Evolutionary conservation across 2,888 invertebrate genomes (phyloP).

Genomic region (Acronicta aceris): DNA sequence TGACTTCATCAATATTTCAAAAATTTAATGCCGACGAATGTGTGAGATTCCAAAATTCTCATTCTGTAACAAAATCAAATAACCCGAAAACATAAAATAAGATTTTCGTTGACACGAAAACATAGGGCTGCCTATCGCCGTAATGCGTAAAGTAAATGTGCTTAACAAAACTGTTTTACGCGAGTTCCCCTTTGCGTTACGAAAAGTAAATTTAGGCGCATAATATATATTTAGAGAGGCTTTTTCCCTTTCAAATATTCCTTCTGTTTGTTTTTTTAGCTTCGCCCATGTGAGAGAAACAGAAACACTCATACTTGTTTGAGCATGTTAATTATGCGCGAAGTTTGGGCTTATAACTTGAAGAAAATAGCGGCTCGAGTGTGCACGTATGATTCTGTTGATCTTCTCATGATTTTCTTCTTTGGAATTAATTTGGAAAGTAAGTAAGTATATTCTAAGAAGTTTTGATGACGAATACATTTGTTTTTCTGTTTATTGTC

Average conservation of each 20-base stretch:
- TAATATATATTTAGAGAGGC: constrained; percentile 17
- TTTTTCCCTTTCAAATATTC: constrained; percentile 44
- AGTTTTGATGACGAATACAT: constrained; percentile 15
- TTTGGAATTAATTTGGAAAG: constrained; percentile 19
- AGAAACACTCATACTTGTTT: constrained; percentile 50
- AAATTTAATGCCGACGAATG: constrained; percentile 22
- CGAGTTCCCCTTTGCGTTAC: constrained; percentile 27
- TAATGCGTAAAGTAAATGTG: constrained; percentile 38
- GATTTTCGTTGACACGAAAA: constrained; percentile 39
- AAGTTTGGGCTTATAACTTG: constrained; percentile 42
- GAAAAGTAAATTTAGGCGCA: constrained; percentile 25
- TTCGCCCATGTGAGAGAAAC: constrained; percentile 36
- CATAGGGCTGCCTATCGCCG: constrained; percentile 29
- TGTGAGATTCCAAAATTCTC: constrained; percentile 22
- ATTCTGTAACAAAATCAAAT: constrained; percentile 33
- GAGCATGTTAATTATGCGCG: constrained; percentile 56
- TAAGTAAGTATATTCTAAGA: constrained; percentile 13
- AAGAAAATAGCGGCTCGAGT: constrained; percentile 45
- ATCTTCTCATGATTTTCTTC: constrained; percentile 27
- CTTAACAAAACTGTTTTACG: constrained; percentile 38
- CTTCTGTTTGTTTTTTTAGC: constrained; percentile 51
- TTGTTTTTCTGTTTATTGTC: constrained; percentile 24
- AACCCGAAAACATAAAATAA: constrained; percentile 36
- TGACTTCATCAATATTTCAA: neutral
- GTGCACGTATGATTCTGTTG: constrained; percentile 16